A percentile compares a stretch with the other conserved stretches of the same genome.
Conservation (phyloP, 2,113 vertebrate species). For the Nothobranchius kuhntae region DNA sequence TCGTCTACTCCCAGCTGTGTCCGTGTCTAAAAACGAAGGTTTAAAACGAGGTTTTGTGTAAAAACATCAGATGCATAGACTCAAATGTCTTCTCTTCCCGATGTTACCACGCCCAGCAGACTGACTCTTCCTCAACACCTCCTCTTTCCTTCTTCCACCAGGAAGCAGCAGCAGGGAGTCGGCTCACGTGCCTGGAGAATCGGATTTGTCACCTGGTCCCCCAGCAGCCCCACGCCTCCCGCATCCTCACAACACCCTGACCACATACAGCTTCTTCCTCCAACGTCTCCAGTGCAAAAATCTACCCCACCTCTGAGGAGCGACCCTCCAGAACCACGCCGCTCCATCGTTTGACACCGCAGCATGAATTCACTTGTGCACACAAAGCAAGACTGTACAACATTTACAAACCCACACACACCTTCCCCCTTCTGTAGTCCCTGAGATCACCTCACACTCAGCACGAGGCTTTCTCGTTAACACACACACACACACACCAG, state of each 20-base stretch:
- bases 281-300: too few relatives aligned
- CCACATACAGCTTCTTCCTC: too few relatives aligned
- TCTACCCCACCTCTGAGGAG: too few relatives aligned
- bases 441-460: conserved; percentile 78
- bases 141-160: conserved; percentile 2
- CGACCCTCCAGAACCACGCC: not conserved
- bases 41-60: conserved; percentile 2
- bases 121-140: conserved; percentile 29
- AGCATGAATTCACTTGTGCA: conserved; percentile 25
- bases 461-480: conserved; percentile 61
- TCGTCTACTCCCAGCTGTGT: conserved; percentile 16
- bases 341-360: conserved; percentile 14
- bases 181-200: not conserved
- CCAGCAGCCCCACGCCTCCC: too few relatives aligned
- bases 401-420: conserved; percentile 30
- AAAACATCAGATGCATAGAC: conserved; percentile 47
- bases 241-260: too few relatives aligned
- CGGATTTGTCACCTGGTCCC: too few relatives aligned
- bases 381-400: conserved; percentile 41
- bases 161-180: conserved; percentile 11
- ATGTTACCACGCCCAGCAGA: not conserved
- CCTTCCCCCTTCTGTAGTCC: conserved; percentile 52
- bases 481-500: conserved; percentile 46
- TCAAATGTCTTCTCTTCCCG: conserved; percentile 13
- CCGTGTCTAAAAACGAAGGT: not conserved